Base-by-base conservation (phyloP, 2,888 invertebrate species). In the Sesia bembeciformis region DNA sequence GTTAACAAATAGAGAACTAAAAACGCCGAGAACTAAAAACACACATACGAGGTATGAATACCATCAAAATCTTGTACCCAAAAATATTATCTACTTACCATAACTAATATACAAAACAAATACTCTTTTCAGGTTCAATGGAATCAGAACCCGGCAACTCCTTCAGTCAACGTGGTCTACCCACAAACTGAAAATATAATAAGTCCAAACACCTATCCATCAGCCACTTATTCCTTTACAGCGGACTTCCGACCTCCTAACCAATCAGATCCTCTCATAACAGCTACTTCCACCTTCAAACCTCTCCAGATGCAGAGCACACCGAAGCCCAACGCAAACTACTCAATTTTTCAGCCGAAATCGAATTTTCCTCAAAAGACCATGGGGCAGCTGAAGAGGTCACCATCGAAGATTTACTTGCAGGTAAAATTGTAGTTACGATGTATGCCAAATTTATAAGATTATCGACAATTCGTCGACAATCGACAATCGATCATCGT, bases 171-270 rank as follows among this genome's bases (percentile, higher is more conserved):
- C 78, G 92, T 92, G 39, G 90, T 92, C 40, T 93, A 92, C 76
- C 93, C 93, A 52, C 93, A 92, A 65, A 86, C 90, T 41, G 90
- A 90, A 59, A 91, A 91, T 64, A 83, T 94, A 46, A 84, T 94
- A 54, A 93, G 92, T 68, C 93, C 94, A 0, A 90, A 91, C 39
- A 79, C 91, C 53, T 94, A 94, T 70, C 91, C 92, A 0, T 93
- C 94, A 50, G 93, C 95, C 40, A 95, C 95, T 0, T 96, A 95
- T 69, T 95, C 95, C 51, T 95, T 96, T 78, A 95, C 95, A 3
- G 95, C 96, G 0, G 95, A 96, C 78, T 94, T 95, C 76, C 84
- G 95, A 43, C 86, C 94, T 0, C 93, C 93, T 0, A 86, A 76
- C 69, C 91, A 91, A 65, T 91, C 92, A 5, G 88, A 90, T 38